Conservation (phyloP, 2,888 invertebrate genomes). For the Criorhina ranunculi region DNA sequence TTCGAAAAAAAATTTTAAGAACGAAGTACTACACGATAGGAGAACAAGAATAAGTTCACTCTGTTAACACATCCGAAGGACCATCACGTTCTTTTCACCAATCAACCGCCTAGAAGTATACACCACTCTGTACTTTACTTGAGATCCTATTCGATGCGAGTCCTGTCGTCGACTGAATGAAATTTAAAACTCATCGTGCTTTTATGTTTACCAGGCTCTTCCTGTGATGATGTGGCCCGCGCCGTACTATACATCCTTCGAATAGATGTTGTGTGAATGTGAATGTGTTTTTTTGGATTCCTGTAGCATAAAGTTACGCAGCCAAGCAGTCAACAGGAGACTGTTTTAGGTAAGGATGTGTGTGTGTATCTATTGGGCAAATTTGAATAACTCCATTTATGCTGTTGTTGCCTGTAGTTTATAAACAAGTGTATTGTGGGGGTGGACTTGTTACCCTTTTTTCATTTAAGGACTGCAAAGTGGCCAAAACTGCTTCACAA, state of each 20-base stretch:
- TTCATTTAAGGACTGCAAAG: not conserved
- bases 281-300: constrained; percentile 33
- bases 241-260: not conserved
- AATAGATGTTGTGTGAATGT: constrained; percentile 24
- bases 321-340: not conserved
- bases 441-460: constrained; percentile 4
- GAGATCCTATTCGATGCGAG: constrained; percentile 61
- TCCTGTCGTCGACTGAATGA: constrained; percentile 77
- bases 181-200: constrained; percentile 60
- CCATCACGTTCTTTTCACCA: constrained; percentile 34
- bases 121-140: not conserved
- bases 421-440: constrained; percentile 13
- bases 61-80: constrained; percentile 53
- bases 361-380: not conserved
- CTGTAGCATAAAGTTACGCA: not conserved
- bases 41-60: constrained; percentile 28
- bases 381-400: not conserved
- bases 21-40: constrained; percentile 16
- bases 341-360: not conserved
- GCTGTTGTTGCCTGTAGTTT: not conserved
- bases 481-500: not conserved
- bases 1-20: constrained; percentile 20
- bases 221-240: constrained; percentile 32
- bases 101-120: constrained; percentile 38
- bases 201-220: constrained; percentile 65